These are phyloP conservation scores for Ferrisia virgata DNA, from an alignment of 2,888 invertebrate genomes.

Conservation along the genomic window DNA sequence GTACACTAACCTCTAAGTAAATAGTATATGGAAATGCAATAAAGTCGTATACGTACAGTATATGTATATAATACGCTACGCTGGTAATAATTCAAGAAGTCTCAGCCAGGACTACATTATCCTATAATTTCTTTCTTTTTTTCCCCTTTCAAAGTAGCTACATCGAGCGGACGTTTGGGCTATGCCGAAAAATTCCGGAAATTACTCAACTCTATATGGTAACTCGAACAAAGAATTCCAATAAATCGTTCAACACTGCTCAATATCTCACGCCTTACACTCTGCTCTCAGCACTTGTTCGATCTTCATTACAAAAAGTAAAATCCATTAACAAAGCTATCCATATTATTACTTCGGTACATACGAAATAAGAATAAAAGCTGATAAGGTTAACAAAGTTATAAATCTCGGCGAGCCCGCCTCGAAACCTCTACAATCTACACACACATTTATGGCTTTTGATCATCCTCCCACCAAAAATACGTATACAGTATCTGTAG, in stretches of 20 bases:
- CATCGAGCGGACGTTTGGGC: not conserved
- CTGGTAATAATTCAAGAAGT: too few relatives aligned
- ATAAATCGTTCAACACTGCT: not conserved
- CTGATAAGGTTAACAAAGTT: conserved; percentile 28
- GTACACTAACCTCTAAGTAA: too few relatives aligned
- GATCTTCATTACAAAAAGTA: not conserved
- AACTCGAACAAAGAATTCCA: not conserved
- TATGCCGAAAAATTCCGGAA: not conserved
- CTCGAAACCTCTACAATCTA: not conserved
- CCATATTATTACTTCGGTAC: not conserved
- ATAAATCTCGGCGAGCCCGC: not conserved
- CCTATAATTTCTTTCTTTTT: not conserved
- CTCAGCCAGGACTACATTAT: not conserved
- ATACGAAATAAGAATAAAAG: conserved; percentile 13
- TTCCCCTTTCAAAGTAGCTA: not conserved
- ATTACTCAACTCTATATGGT: not conserved
- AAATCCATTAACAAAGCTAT: not conserved
- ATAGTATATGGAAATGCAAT: too few relatives aligned
- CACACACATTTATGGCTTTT: not conserved
- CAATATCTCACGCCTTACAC: not conserved
- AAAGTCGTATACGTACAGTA: too few relatives aligned
- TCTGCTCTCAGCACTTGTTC: not conserved
- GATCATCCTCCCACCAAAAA: not conserved
- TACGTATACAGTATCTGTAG: not conserved
- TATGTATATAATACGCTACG: too few relatives aligned